Conservation (phyloP, 2,113 vertebrate genomes). For the Lichenostomus cassidix region DNA sequence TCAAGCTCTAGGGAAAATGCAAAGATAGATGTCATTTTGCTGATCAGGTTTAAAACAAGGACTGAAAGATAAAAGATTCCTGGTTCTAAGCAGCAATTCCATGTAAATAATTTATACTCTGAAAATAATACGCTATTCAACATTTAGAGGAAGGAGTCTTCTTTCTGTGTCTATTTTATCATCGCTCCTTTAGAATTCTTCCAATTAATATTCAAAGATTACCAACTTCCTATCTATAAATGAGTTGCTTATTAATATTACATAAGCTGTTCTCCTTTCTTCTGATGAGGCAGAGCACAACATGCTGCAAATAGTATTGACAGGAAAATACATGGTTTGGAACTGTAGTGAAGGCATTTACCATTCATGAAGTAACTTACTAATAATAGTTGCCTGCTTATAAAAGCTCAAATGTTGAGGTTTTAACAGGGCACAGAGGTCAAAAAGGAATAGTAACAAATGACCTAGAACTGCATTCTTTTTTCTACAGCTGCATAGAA, state of each 20-base stretch:
- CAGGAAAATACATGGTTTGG: slow-evolving; percentile 15
- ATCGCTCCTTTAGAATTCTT: slow-evolving; percentile 14
- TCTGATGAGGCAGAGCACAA: slow-evolving; percentile 15
- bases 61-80: slow-evolving; percentile 33
- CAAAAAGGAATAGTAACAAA: background rate
- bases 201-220: slow-evolving; percentile 56
- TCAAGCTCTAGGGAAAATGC: background rate
- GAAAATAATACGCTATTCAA: slow-evolving; percentile 25
- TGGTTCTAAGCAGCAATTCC: background rate
- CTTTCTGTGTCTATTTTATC: background rate
- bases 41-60: slow-evolving; percentile 29
- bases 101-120: slow-evolving; percentile 35
- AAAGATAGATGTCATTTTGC: slow-evolving; percentile 29
- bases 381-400: background rate
- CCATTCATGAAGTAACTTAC: slow-evolving; percentile 7
- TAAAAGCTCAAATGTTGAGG: slow-evolving; percentile 22
- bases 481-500: background rate
- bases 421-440: slow-evolving; percentile 5
- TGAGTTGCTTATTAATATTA: slow-evolving; percentile 32
- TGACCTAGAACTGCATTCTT: background rate
- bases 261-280: slow-evolving; percentile 21
- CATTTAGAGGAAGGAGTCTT: background rate
- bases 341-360: background rate
- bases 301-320: slow-evolving; percentile 10
- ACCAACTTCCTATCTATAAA: slow-evolving; percentile 14